phyloP scores from a whole-genome alignment of 2,113 vertebrate species.

The Sebastes schlegelii region DNA sequence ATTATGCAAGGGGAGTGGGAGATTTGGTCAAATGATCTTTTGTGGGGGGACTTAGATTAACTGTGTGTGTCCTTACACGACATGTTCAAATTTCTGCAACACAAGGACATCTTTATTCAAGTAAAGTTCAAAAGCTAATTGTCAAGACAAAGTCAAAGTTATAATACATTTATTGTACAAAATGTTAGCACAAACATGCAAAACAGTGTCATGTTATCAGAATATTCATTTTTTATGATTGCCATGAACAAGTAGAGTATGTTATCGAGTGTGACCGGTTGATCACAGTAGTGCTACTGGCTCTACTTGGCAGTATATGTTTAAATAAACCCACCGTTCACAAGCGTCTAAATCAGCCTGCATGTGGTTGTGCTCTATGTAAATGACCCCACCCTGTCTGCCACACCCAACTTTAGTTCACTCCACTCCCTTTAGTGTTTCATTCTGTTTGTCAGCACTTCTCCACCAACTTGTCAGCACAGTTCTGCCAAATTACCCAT shows the following conservation, averaged over 20 bases:
- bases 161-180: too few species aligned
- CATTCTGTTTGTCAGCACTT: neutral
- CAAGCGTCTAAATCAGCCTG: neutral
- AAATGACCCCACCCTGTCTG: slow-evolving; percentile 12
- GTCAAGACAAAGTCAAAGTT: too few species aligned
- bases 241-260: too few species aligned
- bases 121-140: too few species aligned
- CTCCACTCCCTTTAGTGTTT: neutral
- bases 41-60: neutral
- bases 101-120: too few species aligned
- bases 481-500: neutral
- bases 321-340: neutral
- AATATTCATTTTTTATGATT: too few species aligned
- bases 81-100: neutral
- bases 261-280: too few species aligned
- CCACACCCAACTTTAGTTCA: neutral
- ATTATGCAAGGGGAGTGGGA: neutral
- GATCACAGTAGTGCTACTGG: too few species aligned
- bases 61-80: neutral
- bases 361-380: neutral
- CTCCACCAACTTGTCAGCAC: slow-evolving; percentile 10
- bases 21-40: neutral
- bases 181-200: too few species aligned
- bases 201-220: too few species aligned
- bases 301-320: too few species aligned